Base-by-base conservation (phyloP, 2,888 invertebrate genomes). In the Drosophila nigricruria region DNA sequence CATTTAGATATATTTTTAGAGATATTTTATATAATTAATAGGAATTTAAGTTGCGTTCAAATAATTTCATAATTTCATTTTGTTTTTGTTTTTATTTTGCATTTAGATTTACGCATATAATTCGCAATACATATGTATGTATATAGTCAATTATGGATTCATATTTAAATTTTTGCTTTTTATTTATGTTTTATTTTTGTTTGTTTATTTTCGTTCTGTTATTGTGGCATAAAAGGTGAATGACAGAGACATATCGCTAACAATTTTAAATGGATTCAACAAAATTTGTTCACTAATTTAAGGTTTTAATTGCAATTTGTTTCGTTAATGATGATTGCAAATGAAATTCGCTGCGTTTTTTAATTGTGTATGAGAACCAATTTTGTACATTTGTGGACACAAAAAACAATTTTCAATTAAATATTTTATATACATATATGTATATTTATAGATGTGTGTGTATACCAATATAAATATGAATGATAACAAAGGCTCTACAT, bases 11-110 rank as follows among this genome's bases (percentile, higher is more conserved):
- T 88, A 86, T 85, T 86, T 86, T 68, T 70, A 70, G 66, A 87
- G 85, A 82, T 87, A 88, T 88, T 82, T 79, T 88, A 89, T 86
- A 88, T 89, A 85, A 89, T 87, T 87, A 87, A 88, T 87, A 87
- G 86, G 86, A 87, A 87, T 87, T 87, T 85, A 87, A 87, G 86
- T 87, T 87, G 81, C 86, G 73, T 88, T 86, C 81, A 87, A 87
- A 89, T 89, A 88, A 86, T 88, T 82, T 77, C 56, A 86, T 88
- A 73, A 69, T 81, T 71, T 75, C 61, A 58, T 45, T 45, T 36
- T 36, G 3, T 16, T 23, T 66, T 62, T 73, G 16, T 12, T 38
- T 25, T 53, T 38, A 9, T 12, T 38, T 25, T 53, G 25, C 12
- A 12, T 53, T 53, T 53, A 62, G 72, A 82, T 70, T 80, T 72